Base-by-base conservation (phyloP, 2,888 invertebrate species). In the Pantelozetes paolii region DNA sequence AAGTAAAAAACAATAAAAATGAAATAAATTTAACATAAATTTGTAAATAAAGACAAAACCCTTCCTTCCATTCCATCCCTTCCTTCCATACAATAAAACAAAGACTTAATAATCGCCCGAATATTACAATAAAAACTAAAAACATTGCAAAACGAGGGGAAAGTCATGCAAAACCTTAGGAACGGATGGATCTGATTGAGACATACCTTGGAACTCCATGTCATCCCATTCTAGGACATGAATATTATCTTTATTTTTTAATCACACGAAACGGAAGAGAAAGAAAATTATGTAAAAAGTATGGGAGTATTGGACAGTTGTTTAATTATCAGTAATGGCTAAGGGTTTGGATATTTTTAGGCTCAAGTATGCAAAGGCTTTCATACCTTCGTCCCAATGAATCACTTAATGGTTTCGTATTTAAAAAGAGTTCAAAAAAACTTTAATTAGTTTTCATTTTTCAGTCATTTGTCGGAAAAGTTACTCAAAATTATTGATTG, bases 151-250 rank as follows among this genome's bases (percentile, higher is more conserved):
- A 28, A 62, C 11, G 50, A 59, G 57, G 13, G 32, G 70, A 48
- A 36, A 57, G 62, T 40, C 74, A 75, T 75, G 75, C 75, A 74
- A n/a, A 62, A 3, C 69, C 45, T n/a, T 36, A 8, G 36, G 45
- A 45, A 15, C 30, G 70, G 28, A 73, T 48, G 50, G 30, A 36
- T 8, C 36, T 30, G 26, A 57, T 57, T 8, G 28, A 54, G 20
- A 79, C 94, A 92, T 94, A 94, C 94, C 94, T 94, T 94, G 92
- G 87, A 94, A 94, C 88, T 94, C 94, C n/a, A n/a, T n/a, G 92
- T 94, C 94, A 90, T 94, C 94, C 94, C 94, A 94, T 88, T 94
- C 94, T 93, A 94, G 74, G 57, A 71, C 69, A 80, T 69, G 70
- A 74, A 74, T 74, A 75, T 77, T 77, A 77, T 76, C 77, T 94